Conservation (phyloP, 2,797 vertebrate genomes). For the Cryptoblepharus egeriae region DNA sequence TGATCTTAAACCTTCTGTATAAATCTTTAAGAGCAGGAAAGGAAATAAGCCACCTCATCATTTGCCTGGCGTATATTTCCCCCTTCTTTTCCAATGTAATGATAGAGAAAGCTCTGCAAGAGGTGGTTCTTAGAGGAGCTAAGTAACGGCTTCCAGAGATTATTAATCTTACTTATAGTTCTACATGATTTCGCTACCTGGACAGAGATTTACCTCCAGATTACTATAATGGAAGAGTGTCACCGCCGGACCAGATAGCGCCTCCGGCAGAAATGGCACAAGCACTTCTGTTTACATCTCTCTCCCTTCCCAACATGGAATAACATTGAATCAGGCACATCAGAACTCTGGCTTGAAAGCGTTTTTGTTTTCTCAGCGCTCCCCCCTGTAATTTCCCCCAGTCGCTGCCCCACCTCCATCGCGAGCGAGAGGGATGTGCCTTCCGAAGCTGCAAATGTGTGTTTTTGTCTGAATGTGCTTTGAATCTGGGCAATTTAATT, state of each 20-base stretch:
- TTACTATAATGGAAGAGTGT: slow-evolving; percentile 57
- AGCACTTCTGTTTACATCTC: slow-evolving; percentile 42
- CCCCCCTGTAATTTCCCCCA: slow-evolving; percentile 57
- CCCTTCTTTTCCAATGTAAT: slow-evolving; percentile 27
- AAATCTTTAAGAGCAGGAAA: not conserved
- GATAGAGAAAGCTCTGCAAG: slow-evolving; percentile 37
- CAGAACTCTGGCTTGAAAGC: slow-evolving; percentile 65
- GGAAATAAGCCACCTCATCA: too few relatives aligned
- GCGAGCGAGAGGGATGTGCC: slow-evolving; percentile 18
- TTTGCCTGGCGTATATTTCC: not conserved
- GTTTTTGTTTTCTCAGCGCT: slow-evolving; percentile 63
- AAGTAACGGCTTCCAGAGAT: slow-evolving; percentile 43
- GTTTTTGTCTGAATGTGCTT: too few relatives aligned
- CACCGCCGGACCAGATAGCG: slow-evolving; percentile 47
- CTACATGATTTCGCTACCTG: slow-evolving; percentile 41
- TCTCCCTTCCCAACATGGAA: slow-evolving; percentile 59
- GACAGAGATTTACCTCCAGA: slow-evolving; percentile 54
- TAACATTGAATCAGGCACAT: slow-evolving; percentile 60
- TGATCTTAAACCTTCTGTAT: not conserved
- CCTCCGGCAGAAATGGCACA: slow-evolving; percentile 55
- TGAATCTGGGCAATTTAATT: not conserved
- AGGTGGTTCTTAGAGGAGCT: slow-evolving; percentile 35
- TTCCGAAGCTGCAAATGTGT: not conserved
- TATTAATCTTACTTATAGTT: slow-evolving; percentile 45
- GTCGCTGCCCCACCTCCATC: slow-evolving; percentile 52